Percentiles rank a stretch among this genome's conserved stretches.
phyloP scores from a whole-genome alignment of 2,888 invertebrate genomes.

The Andrena chrysosceles region DNA sequence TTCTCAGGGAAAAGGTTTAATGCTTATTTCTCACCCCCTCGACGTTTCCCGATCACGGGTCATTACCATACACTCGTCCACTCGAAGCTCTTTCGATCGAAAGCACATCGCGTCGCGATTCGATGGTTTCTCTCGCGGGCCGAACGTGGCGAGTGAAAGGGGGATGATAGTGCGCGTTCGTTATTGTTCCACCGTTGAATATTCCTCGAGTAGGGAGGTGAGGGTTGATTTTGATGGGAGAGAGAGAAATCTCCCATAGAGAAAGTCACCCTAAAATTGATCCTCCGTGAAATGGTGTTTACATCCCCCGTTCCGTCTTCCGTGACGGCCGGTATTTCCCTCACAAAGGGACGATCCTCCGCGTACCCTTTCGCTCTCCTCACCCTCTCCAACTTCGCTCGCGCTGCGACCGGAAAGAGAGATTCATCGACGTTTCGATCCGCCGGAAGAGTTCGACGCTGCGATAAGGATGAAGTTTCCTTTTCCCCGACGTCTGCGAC shows the following conservation, averaged over 20 bases:
- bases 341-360: conserved; percentile 48
- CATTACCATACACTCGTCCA: conserved; percentile 22
- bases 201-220: conserved; percentile 16
- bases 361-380: conserved; percentile 8
- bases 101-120: conserved; percentile 23
- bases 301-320: conserved; percentile 38
- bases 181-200: conserved; percentile 51
- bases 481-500: conserved; percentile 17
- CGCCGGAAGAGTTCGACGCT: conserved; percentile 45
- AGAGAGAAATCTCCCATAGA: conserved; percentile 13
- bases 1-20: neutral
- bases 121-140: conserved; percentile 15
- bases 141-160: neutral
- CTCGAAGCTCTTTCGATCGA: conserved; percentile 19
- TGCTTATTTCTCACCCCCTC: neutral
- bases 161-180: conserved; percentile 30
- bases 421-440: conserved; percentile 47
- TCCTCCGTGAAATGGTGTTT: conserved; percentile 56
- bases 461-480: conserved; percentile 45
- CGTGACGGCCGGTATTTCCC: conserved; percentile 47
- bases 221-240: conserved; percentile 39
- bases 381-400: too few species aligned
- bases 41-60: conserved; percentile 3
- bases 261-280: conserved; percentile 43
- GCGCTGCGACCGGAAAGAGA: conserved; percentile 45